Conservation (phyloP, 2,113 vertebrate species). For the Forbesichthys agassizii region DNA sequence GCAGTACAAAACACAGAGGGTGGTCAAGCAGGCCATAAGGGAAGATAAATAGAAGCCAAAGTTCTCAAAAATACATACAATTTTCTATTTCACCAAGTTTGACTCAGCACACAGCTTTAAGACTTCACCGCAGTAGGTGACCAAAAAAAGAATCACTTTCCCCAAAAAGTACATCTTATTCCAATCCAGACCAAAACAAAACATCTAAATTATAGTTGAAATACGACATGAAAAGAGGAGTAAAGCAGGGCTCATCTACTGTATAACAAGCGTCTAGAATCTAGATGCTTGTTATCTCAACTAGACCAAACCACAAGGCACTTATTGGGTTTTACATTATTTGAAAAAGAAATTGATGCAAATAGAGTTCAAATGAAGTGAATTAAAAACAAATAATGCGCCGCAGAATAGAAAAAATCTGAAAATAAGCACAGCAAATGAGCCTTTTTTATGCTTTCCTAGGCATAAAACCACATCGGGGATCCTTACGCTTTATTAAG, state of each 20-base stretch:
- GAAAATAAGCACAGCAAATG: conserved; percentile 35
- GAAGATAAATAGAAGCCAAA: conserved; percentile 52
- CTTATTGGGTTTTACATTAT: conserved; percentile 29
- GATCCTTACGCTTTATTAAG: conserved; percentile 31
- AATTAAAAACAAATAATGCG: conserved; percentile 27
- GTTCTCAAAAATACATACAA: conserved; percentile 37
- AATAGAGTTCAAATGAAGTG: conserved; percentile 22
- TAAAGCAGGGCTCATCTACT: no score
- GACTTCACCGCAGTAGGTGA: conserved; percentile 32
- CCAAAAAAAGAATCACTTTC: not conserved
- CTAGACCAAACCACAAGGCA: conserved; percentile 6
- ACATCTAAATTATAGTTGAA: conserved; percentile 21
- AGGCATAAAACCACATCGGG: conserved; percentile 19
- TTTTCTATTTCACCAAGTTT: conserved; percentile 34
- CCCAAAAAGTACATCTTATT: conserved; percentile 12
- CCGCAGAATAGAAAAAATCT: conserved; percentile 15
- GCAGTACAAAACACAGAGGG: conserved; percentile 49
- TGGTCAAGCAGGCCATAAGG: conserved; percentile 53
- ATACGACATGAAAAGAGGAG: conserved; percentile 23
- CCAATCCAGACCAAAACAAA: conserved; percentile 9
- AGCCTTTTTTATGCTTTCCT: conserved; percentile 25
- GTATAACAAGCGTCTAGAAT: not conserved
- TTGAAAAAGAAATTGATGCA: conserved; percentile 36
- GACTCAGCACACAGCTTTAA: conserved; percentile 43
- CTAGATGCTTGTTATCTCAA: conserved; percentile 23